Evolutionary conservation across 2,113 vertebrate genomes (phyloP).

Genomic region (Sinocyclocheilus maitianheensis): DNA sequence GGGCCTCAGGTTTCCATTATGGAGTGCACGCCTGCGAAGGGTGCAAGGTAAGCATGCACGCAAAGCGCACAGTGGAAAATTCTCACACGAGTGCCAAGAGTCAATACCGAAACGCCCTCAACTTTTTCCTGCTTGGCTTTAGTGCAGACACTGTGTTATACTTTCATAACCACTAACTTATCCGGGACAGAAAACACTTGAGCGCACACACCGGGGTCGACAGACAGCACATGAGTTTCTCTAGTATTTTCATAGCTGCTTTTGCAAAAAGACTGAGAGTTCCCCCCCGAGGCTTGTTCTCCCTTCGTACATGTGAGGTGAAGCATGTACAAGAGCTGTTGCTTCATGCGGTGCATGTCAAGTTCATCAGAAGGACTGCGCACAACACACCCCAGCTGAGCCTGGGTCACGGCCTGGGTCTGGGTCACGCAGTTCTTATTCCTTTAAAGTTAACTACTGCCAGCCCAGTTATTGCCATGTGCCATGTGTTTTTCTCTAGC

Average conservation of each 20-base stretch:
- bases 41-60: constrained; percentile 87
- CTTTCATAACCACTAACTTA: not conserved
- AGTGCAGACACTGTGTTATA: constrained; percentile 40
- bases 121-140: constrained; percentile 61
- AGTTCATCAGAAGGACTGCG: not conserved
- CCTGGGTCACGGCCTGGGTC: not conserved
- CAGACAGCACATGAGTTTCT: not conserved
- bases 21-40: constrained; percentile 98
- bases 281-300: not conserved
- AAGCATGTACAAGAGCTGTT: not conserved
- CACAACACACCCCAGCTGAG: not conserved
- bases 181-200: not conserved
- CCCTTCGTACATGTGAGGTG: not conserved
- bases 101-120: constrained; percentile 38
- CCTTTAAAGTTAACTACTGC: constrained; percentile 17
- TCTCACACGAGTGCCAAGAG: constrained; percentile 55
- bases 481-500: constrained; percentile 13
- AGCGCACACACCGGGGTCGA: not conserved
- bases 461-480: constrained; percentile 10
- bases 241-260: not conserved
- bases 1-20: constrained; percentile 95
- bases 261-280: not conserved
- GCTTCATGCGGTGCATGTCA: not conserved
- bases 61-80: constrained; percentile 29
- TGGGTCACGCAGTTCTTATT: not conserved